Conservation (phyloP, 2,888 invertebrate species). For the Rutpela maculata region DNA sequence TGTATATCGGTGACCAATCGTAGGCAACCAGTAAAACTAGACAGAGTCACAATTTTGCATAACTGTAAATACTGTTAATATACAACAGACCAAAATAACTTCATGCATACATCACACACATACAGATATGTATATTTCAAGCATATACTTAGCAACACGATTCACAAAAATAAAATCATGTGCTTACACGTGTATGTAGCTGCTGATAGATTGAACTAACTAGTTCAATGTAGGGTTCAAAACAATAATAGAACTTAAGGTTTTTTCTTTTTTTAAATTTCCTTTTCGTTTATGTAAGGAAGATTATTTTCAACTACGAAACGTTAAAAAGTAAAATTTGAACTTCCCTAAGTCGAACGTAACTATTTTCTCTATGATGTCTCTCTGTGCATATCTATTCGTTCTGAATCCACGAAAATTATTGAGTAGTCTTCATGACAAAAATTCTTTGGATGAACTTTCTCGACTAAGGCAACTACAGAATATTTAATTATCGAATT, state of each 20-base stretch:
- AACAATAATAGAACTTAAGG: not conserved
- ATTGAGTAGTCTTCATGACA: too few relatives aligned
- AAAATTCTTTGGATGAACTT: too few relatives aligned
- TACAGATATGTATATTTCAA: not conserved
- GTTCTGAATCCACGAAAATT: too few relatives aligned
- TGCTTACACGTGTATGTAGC: not conserved
- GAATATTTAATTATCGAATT: too few relatives aligned
- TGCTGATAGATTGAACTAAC: not conserved
- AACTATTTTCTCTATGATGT: too few relatives aligned
- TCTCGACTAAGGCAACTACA: too few relatives aligned
- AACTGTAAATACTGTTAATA: not conserved
- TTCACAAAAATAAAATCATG: not conserved
- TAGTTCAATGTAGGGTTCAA: not conserved
- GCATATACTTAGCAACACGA: not conserved
- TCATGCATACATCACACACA: not conserved
- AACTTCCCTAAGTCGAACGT: too few relatives aligned
- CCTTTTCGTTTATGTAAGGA: too few relatives aligned
- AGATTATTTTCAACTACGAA: too few relatives aligned
- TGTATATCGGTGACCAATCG: not conserved
- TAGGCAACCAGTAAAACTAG: slow-evolving; percentile 29
- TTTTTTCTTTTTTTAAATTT: not conserved
- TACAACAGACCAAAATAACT: not conserved
- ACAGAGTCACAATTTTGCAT: not conserved
- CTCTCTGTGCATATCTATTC: too few relatives aligned
- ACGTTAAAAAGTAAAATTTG: too few relatives aligned